Evolutionary conservation across 2,888 invertebrate genomes (phyloP), one percentile per base, ranked within the genome.

Genomic region (Chrysomela aeneicollis): DNA sequence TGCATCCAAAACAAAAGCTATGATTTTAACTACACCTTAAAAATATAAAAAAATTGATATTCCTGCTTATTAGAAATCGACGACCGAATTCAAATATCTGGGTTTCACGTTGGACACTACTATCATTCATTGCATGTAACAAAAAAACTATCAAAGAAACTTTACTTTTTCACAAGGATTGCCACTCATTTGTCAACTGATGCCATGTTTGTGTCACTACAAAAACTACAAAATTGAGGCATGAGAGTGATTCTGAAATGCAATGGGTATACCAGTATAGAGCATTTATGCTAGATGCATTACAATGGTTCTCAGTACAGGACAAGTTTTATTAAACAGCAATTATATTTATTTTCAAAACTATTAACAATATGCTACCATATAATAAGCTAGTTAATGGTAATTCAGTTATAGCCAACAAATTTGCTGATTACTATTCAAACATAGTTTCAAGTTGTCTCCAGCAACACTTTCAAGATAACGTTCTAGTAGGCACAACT

Each of bases 61-160:
- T 26, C 47, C 22, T 49, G 47, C 12, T 21, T 32, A 26, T 26
- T 59, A 2, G 18, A 52, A 26, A 52, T 52, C 52, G 22, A 52
- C 30, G n/a, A 58, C 58, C n/a, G 58, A 58, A 10, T 58, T 58
- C 22, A 58, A 58, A 22, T 58, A 47, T 37, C 49, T 59, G 22
- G 49, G 30, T 26, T 59, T 50, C 9, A 18, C 47, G 50, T 49
- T 59, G 10, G 59, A 59, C 30, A 49, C 17, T 18, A 9, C 18
- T 59, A 49, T 49, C 46, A 17, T 15, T 59, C 2, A 50, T 47
- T 35, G 32, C 49, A 59, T 49, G 19, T 59, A 15, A 50, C 50
- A 26, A 26, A 26, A 26, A 26, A 26, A 26, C 3, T 5, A 26
- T 5, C 26, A 26, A 26, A 26, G 26, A 26, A 26, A 26, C 26